Conservation (phyloP, 2,888 invertebrate genomes). For the Heliconius aoede region DNA sequence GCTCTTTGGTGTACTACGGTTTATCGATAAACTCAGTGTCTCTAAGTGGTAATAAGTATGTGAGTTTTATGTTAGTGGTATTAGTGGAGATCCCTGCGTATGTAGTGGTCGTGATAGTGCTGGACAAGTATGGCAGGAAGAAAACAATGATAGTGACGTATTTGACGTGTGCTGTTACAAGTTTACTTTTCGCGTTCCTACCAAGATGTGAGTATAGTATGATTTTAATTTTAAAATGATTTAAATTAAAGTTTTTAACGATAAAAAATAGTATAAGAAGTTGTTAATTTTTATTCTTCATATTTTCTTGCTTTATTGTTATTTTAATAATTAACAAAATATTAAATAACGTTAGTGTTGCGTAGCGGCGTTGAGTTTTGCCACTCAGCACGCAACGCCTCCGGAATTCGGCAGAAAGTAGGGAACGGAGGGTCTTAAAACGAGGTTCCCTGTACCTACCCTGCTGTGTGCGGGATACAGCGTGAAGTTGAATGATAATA, state of each 20-base stretch:
- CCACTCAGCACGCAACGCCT: no score
- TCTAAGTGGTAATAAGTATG: conserved; percentile 88
- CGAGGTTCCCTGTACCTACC: no score
- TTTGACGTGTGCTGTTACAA: conserved; percentile 84
- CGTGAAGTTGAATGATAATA: no score
- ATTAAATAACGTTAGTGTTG: no score
- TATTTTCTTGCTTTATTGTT: no score
- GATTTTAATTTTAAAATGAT: neutral
- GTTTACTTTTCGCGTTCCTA: conserved; percentile 85
- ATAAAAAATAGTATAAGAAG: no score
- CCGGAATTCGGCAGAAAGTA: no score
- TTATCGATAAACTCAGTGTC: conserved; percentile 90
- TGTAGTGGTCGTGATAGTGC: conserved; percentile 85
- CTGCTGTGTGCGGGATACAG: no score
- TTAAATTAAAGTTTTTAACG: neutral
- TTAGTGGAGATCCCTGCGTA: conserved; percentile 90
- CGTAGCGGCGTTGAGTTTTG: no score
- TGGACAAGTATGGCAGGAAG: conserved; percentile 87
- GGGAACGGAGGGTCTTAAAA: no score
- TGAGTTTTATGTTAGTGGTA: conserved; percentile 88
- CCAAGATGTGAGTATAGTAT: conserved; percentile 78
- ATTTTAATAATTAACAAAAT: no score
- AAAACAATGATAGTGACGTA: conserved; percentile 85
- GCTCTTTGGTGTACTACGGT: conserved; percentile 91
- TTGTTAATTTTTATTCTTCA: no score